phyloP scores from a whole-genome alignment of 2,888 invertebrate genomes.

The Tenodera sinensis region DNA sequence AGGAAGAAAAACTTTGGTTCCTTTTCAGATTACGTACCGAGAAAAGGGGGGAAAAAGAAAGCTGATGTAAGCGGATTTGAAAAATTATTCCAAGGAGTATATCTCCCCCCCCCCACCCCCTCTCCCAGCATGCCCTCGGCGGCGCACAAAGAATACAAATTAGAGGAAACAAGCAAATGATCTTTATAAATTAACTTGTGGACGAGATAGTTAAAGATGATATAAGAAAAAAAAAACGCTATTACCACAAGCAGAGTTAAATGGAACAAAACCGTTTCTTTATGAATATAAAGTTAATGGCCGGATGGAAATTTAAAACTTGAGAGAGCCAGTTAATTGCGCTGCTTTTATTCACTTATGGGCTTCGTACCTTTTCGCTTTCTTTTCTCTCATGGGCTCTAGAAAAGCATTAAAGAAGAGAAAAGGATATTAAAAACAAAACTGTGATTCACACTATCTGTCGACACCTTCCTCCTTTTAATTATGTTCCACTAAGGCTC shows the following conservation, averaged over 20 bases:
- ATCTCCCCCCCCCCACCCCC: background rate
- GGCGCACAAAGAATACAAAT: background rate
- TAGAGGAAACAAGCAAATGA: constrained; percentile 3
- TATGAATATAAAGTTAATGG: background rate
- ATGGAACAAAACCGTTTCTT: background rate
- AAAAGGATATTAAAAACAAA: background rate
- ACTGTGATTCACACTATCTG: background rate
- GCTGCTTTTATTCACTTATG: background rate
- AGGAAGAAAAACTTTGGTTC: background rate
- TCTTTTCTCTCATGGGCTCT: background rate
- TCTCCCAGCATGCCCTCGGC: background rate
- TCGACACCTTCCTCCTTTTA: too few relatives aligned
- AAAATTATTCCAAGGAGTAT: constrained; percentile 10
- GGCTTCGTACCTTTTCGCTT: background rate
- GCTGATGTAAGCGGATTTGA: constrained; percentile 16
- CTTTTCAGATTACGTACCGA: constrained; percentile 4
- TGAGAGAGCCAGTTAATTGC: background rate
- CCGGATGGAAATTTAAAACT: background rate
- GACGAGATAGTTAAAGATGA: background rate
- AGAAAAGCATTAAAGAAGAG: background rate
- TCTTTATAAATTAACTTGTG: background rate
- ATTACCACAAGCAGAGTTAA: background rate
- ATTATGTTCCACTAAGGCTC: too few relatives aligned
- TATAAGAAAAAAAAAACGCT: background rate
- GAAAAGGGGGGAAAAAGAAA: background rate